phyloP scores from a whole-genome alignment of 92 coral and sea anemone species.

The Parazoanthus darwini region DNA sequence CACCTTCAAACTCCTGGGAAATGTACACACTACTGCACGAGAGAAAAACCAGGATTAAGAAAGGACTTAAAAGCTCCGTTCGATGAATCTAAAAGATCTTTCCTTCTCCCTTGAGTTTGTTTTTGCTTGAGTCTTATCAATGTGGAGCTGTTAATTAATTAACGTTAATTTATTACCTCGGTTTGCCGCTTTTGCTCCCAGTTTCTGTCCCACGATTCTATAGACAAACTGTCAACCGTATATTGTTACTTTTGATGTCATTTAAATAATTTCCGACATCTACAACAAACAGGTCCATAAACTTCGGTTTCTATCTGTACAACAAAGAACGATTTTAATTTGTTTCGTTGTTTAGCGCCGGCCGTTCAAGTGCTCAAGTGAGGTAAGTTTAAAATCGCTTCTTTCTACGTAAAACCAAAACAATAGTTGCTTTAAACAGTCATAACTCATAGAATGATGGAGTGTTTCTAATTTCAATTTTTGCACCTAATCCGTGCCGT shows the following conservation, averaged over 20 bases:
- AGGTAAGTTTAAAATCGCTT: background rate
- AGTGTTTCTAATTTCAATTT: too few species aligned
- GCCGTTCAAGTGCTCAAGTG: background rate
- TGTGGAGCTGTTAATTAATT: conserved; percentile 20
- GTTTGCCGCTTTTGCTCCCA: background rate
- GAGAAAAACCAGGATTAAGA: conserved; percentile 23
- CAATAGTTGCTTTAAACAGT: too few species aligned
- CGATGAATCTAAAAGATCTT: conserved; percentile 2
- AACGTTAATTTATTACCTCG: background rate
- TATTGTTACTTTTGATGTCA: background rate
- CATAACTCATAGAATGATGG: too few species aligned
- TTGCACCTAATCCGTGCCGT: background rate
- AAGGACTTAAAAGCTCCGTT: conserved; percentile 15
- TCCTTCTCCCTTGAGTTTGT: conserved; percentile 3
- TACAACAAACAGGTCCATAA: background rate
- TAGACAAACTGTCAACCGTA: conserved; percentile 8
- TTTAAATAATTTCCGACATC: background rate
- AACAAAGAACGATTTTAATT: conserved; percentile 3
- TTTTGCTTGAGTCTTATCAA: conserved; percentile 1
- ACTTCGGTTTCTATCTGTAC: background rate
- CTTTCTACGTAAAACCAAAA: too few species aligned
- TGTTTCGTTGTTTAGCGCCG: background rate
- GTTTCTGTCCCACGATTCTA: conserved; percentile 33
- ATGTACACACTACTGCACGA: conserved; percentile 38
- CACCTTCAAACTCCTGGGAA: background rate